Base-by-base conservation (phyloP, 2,113 vertebrate species). In the Lipotes vexillifer region DNA sequence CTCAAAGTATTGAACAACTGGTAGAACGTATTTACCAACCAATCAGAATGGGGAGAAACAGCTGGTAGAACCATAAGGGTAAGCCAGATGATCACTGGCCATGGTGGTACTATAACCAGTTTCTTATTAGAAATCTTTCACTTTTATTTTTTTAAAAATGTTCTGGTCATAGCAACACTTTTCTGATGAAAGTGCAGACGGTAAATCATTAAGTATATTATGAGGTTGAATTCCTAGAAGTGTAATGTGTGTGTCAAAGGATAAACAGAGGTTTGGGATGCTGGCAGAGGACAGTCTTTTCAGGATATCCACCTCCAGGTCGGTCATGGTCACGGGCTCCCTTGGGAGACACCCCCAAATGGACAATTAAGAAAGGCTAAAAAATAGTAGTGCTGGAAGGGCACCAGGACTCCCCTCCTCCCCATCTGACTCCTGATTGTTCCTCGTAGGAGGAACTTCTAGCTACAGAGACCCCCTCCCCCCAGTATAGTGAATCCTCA, bases 231-330 rank as follows among this genome's bases (percentile, higher is more conserved):
- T 55, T 82, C 74, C 41, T 63, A n/a, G 49, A 78, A 78, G 36
- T 13, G 2, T 31, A 31, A 33, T 5, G n/a, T 1, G 33, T 3
- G 6, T 78, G 49, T 38, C 49, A 36, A 33, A 49, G n/a, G 80
- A 15, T 31, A 68, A 33, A 46, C 14, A 21, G 14, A 29, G 74
- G 41, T 25, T 36, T 87, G 36, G 33, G 63, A 33, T 12, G 49
- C 2, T 31, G 57, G 21, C 6, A 9, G 31, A 41, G 23, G 72
- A 31, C 9, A 57, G 5, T 36, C 12, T 57, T 5, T 77, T 61
- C 6, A 9, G n/a, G 17, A 21, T 12, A 8, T 2, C 27, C 1
- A 1, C 31, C 36, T 46, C 12, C 15, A 3, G 36, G 38, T 7
- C 11, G 59, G 38, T 27, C 82, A 41, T 3, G 12, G 41, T 61